Conservation (phyloP, 2,113 vertebrate species). For the Siniperca knerii region DNA sequence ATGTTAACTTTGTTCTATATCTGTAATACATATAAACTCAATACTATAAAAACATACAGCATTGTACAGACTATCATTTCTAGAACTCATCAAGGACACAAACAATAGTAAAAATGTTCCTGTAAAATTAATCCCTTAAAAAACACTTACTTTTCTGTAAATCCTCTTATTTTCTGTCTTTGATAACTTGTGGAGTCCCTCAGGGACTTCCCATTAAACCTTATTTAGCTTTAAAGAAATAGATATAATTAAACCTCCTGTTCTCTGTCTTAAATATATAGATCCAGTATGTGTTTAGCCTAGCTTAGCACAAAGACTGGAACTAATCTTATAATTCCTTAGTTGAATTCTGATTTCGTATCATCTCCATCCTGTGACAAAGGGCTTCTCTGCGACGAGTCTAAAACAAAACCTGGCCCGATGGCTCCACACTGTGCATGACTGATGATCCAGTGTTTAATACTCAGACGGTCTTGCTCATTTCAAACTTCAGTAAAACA, state of each 20-base stretch:
- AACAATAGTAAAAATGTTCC: constrained; percentile 20
- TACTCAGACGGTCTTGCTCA: not conserved
- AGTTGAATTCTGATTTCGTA: not conserved
- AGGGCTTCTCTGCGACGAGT: not conserved
- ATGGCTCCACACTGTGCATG: not conserved
- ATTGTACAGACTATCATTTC: not conserved
- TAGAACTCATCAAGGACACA: constrained; percentile 2
- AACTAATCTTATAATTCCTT: not conserved
- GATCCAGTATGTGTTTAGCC: not conserved
- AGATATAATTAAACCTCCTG: not conserved
- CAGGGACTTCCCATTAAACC: not conserved
- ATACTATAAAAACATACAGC: constrained; percentile 44
- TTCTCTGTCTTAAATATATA: not conserved
- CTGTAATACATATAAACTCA: constrained; percentile 29
- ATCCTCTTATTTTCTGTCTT: not conserved
- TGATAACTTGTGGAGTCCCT: constrained; percentile 1
- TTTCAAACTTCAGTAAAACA: not conserved
- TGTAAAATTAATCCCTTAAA: not conserved
- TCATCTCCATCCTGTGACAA: not conserved
- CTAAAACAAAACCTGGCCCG: not conserved
- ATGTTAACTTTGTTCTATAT: constrained; percentile 46
- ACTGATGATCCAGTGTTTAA: constrained; percentile 24
- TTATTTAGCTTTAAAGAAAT: not conserved
- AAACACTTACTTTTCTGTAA: not conserved
- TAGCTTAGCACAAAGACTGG: not conserved